A percentile compares a stretch with the other conserved stretches of the same genome.
These are phyloP conservation scores for Sparidentex hasta DNA, from an alignment of 2,797 vertebrate genomes.

Conservation along the genomic window DNA sequence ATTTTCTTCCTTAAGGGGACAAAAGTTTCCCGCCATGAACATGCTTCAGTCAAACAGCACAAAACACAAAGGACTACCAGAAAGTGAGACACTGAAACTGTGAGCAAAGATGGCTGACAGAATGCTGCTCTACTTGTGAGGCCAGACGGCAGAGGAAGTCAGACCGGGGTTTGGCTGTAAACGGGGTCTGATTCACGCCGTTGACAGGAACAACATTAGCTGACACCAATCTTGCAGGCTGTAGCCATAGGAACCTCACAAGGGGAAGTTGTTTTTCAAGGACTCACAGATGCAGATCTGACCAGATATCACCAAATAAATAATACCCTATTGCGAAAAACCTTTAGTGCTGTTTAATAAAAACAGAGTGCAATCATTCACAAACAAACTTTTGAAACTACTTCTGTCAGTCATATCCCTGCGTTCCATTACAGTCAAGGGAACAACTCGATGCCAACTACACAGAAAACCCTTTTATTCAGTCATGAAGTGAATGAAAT, in stretches of 20 bases:
- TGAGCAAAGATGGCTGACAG: constrained; percentile 36
- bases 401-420: no score
- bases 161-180: constrained; percentile 41
- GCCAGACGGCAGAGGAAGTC: constrained; percentile 53
- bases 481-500: not conserved
- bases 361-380: no score
- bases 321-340: no score
- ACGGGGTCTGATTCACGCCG: constrained; percentile 51
- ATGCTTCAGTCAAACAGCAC: constrained; percentile 13
- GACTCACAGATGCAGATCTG: constrained; percentile 2
- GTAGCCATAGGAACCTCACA: constrained; percentile 28
- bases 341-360: no score
- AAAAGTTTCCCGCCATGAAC: not conserved
- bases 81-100: constrained; percentile 41
- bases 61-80: constrained; percentile 29
- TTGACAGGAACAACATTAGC: constrained; percentile 63
- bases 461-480: not conserved
- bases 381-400: no score
- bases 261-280: constrained; percentile 18
- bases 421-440: not conserved
- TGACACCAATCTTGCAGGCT: constrained; percentile 35
- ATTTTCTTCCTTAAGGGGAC: not conserved
- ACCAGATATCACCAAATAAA: not conserved
- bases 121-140: constrained; percentile 33
- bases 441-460: not conserved